Base-by-base conservation (phyloP, 2,113 vertebrate species). In the Corydoras sp. region DNA sequence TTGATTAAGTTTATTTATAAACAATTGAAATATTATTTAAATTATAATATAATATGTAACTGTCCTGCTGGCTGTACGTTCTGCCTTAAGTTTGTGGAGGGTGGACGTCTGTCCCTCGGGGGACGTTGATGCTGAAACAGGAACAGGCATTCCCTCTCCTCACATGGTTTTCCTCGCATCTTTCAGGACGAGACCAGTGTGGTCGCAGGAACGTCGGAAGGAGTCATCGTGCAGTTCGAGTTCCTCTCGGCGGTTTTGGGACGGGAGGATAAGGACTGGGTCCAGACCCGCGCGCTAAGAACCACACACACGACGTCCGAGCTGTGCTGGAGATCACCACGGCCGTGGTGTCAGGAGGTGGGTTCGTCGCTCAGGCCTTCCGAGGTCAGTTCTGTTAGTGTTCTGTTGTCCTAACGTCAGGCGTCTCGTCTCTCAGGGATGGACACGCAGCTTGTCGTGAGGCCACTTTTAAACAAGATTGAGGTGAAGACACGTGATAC, bases 231-330 rank as follows among this genome's bases (percentile, higher is more conserved):
- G 80, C 95, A 98, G 84, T 92, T 98, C 69, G 95, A 99, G 89
- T 88, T 91, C 81, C 65, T 99, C 43, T 82, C 90, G 0, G 58
- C 90, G 69, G 84, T 80, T 58, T 62, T 88, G 65, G 88, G 69
- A 10, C 84, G 88, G 73, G 76, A 71, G 5, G 89, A 93, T 53
- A 88, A 85, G 53, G 89, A 90, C 71, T 98, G 96, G 97, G 86
- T 96, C 73, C 80, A 89, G 64, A 98, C 96, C 0, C 92, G 92
- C 67, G 94, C 93, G 0, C 97, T 74, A 94, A 92, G 78, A 88
- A 92, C 80, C 95, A 98, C 84, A 92, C 92, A 0, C 97, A 98
- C 0, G 97, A 98, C 0, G 94, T 99, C 71, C 86, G 92, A 24
- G 87, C 92, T 0, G 90, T 98, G 68, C 89, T 80, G 0, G 93